Evolutionary conservation across 2,888 invertebrate species (phyloP).

Genomic region (Drosophila paranaensis): DNA sequence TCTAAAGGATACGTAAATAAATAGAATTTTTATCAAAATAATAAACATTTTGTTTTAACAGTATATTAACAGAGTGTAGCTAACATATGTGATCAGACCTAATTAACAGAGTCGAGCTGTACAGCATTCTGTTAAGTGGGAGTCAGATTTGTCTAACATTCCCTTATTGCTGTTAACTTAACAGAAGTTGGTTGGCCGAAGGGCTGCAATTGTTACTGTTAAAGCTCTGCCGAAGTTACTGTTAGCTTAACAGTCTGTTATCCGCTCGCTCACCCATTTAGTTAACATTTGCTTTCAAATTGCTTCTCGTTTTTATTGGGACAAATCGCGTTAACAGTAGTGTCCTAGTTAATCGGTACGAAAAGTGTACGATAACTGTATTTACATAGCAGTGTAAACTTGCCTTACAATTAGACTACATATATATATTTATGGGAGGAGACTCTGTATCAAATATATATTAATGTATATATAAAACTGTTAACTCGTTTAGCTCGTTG

Average conservation of each 20-base stretch:
- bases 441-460: slow-evolving; percentile 62
- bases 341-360: slow-evolving; percentile 49
- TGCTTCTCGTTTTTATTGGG: slow-evolving; percentile 13
- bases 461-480: slow-evolving; percentile 34
- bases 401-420: slow-evolving; percentile 50
- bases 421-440: slow-evolving; percentile 48
- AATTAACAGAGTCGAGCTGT: no score
- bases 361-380: slow-evolving; percentile 56
- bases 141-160: no score
- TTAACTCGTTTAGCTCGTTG: slow-evolving; percentile 35
- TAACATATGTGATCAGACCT: not conserved
- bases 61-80: not conserved
- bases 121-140: no score
- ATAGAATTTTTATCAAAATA: slow-evolving; percentile 20
- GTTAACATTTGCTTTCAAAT: not conserved
- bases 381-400: slow-evolving; percentile 57
- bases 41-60: not conserved
- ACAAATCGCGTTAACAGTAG: slow-evolving; percentile 8
- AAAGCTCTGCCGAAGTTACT: no score
- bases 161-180: no score
- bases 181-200: no score
- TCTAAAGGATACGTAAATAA: slow-evolving; percentile 17
- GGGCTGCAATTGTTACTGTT: no score
- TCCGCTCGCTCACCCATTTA: not conserved
- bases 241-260: no score